Conservation (phyloP, 2,797 vertebrate species). For the Iguana delicatissima region DNA sequence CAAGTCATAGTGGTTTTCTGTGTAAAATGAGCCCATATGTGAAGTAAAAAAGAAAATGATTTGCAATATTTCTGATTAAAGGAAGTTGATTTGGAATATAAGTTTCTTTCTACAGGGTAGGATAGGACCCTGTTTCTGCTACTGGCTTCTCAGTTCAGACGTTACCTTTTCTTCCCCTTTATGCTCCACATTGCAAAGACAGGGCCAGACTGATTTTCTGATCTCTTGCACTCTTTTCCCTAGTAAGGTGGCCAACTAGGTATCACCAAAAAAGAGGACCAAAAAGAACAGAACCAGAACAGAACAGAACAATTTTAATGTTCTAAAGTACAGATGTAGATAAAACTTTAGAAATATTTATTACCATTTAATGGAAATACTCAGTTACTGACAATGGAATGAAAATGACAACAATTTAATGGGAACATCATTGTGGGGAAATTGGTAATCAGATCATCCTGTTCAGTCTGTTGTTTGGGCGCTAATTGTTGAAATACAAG, state of each 20-base stretch:
- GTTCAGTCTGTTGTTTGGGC: neutral
- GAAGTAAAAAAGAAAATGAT: neutral
- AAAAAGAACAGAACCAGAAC: too few species aligned
- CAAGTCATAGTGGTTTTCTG: neutral
- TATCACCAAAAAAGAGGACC: neutral
- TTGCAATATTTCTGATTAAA: neutral
- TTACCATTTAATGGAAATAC: too few species aligned
- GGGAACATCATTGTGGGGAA: neutral
- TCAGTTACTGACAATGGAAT: too few species aligned
- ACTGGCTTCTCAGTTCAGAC: neutral
- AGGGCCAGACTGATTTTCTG: neutral
- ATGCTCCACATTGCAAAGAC: neutral
- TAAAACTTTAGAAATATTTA: neutral
- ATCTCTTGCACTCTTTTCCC: neutral
- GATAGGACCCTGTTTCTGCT: neutral
- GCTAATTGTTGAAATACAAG: neutral
- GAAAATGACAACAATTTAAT: neutral
- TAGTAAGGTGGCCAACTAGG: neutral
- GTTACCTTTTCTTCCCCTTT: neutral
- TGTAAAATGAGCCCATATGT: neutral
- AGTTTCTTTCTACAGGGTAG: neutral
- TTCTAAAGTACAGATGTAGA: neutral
- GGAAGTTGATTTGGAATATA: neutral
- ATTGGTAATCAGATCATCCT: neutral
- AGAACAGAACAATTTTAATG: neutral